These are phyloP conservation scores for Copsychus sechellarum DNA, from an alignment of 2,113 vertebrate species.

Conservation along the genomic window DNA sequence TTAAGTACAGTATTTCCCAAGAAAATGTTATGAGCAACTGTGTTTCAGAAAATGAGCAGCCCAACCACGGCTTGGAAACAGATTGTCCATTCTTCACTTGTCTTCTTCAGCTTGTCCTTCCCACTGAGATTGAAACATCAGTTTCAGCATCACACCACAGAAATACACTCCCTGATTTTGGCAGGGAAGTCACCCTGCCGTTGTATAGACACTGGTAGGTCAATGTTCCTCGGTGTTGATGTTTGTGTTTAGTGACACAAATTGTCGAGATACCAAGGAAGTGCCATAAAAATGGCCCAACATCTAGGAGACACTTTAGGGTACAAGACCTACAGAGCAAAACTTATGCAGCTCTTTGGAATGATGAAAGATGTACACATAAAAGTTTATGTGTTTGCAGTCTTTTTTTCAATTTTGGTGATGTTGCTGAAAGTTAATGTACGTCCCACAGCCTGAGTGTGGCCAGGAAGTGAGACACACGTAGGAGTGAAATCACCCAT, in stretches of 20 bases:
- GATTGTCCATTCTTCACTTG: not conserved
- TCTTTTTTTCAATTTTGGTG: not conserved
- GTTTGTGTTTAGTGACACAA: not conserved
- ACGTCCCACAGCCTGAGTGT: not conserved
- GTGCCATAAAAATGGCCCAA: not conserved
- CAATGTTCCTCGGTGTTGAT: accelerated
- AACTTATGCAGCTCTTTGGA: not conserved
- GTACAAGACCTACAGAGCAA: not conserved
- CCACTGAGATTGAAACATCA: not conserved
- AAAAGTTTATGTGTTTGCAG: not conserved
- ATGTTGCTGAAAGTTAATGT: not conserved
- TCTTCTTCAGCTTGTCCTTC: not conserved
- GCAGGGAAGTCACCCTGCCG: not conserved
- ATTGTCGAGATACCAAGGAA: not conserved
- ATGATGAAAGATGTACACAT: not conserved
- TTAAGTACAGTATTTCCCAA: not conserved
- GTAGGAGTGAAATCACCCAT: not conserved
- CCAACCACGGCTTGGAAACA: not conserved
- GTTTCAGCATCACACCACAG: not conserved
- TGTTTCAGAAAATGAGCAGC: not conserved
- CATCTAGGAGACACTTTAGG: not conserved
- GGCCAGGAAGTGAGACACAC: not conserved
- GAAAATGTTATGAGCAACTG: not conserved
- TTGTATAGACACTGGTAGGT: not conserved
- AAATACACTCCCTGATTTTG: not conserved